phyloP scores from a whole-genome alignment of 2,113 vertebrate species.

The Sitta europaea region DNA sequence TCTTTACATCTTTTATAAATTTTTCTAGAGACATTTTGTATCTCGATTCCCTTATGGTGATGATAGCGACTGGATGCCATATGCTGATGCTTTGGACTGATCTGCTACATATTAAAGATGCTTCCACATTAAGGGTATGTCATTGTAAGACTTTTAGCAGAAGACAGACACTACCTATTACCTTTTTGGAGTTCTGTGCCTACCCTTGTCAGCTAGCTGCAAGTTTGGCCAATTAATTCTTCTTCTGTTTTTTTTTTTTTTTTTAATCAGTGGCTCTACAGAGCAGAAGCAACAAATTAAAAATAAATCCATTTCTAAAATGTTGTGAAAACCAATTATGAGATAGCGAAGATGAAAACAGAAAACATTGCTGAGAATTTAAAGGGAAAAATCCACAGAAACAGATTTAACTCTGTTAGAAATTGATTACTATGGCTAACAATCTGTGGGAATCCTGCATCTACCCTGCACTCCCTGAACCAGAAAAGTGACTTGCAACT shows the following conservation, averaged over 20 bases:
- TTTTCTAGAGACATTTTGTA: not conserved
- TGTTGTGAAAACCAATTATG: not conserved
- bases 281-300: not conserved
- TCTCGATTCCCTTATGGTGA: rapidly evolving
- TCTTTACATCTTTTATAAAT: not conserved
- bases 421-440: not conserved
- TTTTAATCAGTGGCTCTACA: not conserved
- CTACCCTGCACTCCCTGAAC: not conserved
- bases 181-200: not conserved
- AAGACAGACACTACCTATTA: not conserved
- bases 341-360: not conserved
- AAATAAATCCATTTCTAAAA: not conserved
- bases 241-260: not conserved
- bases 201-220: not conserved
- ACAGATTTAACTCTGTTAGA: not conserved
- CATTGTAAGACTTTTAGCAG: not conserved
- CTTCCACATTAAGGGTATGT: not conserved
- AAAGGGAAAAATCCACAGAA: not conserved
- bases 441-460: not conserved
- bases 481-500: not conserved
- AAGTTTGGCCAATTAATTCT: not conserved
- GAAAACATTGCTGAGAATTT: not conserved
- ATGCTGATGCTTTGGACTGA: not conserved
- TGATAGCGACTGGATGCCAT: not conserved
- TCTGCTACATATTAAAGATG: not conserved